phyloP scores from a whole-genome alignment of 1,140 invertebrate species.

The Anoplophora glabripennis region DNA sequence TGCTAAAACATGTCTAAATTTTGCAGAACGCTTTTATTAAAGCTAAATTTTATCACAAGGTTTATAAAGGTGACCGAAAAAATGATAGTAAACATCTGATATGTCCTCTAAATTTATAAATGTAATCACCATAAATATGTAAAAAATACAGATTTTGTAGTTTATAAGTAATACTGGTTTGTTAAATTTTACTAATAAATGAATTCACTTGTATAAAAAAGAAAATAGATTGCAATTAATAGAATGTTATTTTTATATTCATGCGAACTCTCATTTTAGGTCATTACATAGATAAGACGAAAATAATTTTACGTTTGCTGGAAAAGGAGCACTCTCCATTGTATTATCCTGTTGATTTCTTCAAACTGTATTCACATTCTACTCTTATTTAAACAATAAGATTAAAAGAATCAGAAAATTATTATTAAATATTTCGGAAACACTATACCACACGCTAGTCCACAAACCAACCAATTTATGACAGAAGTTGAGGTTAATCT shows the following conservation, averaged over 20 bases:
- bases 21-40: no score
- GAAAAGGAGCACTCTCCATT: conserved; percentile 19
- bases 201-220: neutral
- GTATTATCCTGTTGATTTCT: conserved; percentile 9
- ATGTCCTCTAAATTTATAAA: neutral
- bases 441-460: neutral
- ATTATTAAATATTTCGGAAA: neutral
- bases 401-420: neutral
- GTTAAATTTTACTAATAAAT: neutral
- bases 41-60: no score
- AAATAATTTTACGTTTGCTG: conserved; percentile 17
- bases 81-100: no score
- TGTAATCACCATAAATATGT: neutral
- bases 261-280: conserved; percentile 14
- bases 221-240: conserved; percentile 2
- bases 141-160: neutral
- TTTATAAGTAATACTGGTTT: neutral
- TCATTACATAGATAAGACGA: conserved; percentile 9
- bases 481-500: conserved; percentile 20
- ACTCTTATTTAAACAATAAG: neutral
- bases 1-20: no score
- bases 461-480: neutral
- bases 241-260: conserved; percentile 20
- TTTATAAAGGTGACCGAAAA: no score
- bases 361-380: neutral